These are phyloP conservation scores for Oncorhynchus kisutch DNA, from an alignment of 2,113 vertebrate genomes.

Conservation along the genomic window DNA sequence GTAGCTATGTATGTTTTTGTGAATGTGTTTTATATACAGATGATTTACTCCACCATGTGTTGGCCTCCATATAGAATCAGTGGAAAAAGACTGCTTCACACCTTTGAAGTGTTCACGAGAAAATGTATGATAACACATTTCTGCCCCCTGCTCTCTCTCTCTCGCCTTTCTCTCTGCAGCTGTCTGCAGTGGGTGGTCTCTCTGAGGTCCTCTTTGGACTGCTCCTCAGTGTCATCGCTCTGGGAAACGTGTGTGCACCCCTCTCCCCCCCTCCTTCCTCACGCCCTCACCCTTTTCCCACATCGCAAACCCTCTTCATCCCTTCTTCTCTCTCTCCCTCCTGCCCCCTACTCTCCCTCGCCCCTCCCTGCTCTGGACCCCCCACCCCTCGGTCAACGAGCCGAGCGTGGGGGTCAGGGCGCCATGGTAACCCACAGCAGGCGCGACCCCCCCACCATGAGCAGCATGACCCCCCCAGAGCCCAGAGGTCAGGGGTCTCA, in stretches of 20 bases:
- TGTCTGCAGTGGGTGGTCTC: too few relatives aligned
- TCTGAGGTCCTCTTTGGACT: too few relatives aligned
- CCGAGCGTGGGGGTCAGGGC: slow-evolving; percentile 82
- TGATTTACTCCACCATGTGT: too few relatives aligned
- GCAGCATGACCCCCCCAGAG: slow-evolving; percentile 80
- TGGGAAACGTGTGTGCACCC: not conserved
- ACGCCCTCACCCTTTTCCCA: not conserved
- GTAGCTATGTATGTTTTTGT: too few relatives aligned
- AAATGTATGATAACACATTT: too few relatives aligned
- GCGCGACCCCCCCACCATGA: slow-evolving; percentile 81
- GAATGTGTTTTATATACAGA: too few relatives aligned
- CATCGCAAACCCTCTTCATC: slow-evolving; percentile 11
- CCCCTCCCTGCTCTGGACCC: slow-evolving; percentile 56
- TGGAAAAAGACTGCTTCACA: too few relatives aligned
- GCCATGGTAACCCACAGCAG: slow-evolving; percentile 94
- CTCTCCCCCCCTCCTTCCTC: not conserved
- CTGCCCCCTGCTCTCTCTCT: too few relatives aligned
- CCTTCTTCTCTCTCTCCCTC: slow-evolving; percentile 32
- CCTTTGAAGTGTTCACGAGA: too few relatives aligned
- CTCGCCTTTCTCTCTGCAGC: slow-evolving; percentile 5
- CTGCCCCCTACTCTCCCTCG: slow-evolving; percentile 14
- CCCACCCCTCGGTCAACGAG: slow-evolving; percentile 65
- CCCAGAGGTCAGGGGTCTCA: slow-evolving; percentile 75
- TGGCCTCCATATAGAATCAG: too few relatives aligned
- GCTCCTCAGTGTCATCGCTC: too few relatives aligned